Evolutionary conservation across 2,888 invertebrate genomes (phyloP).

Genomic region (Stenotaenia linearis): DNA sequence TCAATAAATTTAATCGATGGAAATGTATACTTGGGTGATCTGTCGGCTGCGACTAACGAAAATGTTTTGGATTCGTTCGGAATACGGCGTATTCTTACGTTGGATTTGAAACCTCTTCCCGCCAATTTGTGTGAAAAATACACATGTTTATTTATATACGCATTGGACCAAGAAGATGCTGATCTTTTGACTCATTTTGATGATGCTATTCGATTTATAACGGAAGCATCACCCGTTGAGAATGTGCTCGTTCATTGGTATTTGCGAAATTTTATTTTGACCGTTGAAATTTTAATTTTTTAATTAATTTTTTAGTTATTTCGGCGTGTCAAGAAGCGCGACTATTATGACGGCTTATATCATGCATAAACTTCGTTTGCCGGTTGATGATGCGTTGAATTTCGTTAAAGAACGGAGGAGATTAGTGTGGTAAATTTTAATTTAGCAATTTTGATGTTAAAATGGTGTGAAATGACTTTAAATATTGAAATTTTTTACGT

Average conservation of each 20-base stretch:
- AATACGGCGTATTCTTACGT: constrained; percentile 63
- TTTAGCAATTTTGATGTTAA: too few relatives aligned
- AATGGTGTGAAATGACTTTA: too few relatives aligned
- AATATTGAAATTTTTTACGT: too few relatives aligned
- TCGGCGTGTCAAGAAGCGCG: constrained; percentile 21
- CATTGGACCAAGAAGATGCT: constrained; percentile 60
- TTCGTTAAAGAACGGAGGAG: background rate
- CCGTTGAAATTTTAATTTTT: background rate
- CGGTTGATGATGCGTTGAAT: background rate
- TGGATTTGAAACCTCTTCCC: constrained; percentile 78
- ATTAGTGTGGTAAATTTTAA: background rate
- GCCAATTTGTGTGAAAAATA: constrained; percentile 53
- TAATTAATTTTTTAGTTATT: background rate
- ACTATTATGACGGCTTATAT: constrained; percentile 18
- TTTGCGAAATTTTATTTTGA: background rate
- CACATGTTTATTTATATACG: background rate
- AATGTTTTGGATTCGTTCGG: constrained; percentile 26
- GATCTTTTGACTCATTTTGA: constrained; percentile 75
- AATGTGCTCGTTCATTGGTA: constrained; percentile 82
- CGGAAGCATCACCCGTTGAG: constrained; percentile 60
- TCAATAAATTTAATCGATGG: constrained; percentile 33
- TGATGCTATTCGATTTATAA: constrained; percentile 70
- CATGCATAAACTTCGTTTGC: background rate
- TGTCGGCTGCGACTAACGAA: constrained; percentile 33
- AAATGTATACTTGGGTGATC: constrained; percentile 33